phyloP scores from a whole-genome alignment of 2,888 invertebrate genomes.

The Lacanobia oleracea region DNA sequence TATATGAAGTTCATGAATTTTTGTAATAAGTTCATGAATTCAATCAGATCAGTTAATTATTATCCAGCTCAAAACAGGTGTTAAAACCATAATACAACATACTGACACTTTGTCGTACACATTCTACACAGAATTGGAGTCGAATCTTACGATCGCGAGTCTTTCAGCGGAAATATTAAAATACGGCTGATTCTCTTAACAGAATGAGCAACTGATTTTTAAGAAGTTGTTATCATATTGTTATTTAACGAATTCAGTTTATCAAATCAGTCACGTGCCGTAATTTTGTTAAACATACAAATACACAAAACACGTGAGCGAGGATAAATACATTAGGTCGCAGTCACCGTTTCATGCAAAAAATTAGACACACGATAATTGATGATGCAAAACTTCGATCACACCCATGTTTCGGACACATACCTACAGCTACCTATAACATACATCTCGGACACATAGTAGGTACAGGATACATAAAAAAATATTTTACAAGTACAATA shows the following conservation, averaged over 20 bases:
- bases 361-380: slow-evolving; percentile 75
- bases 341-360: slow-evolving; percentile 40
- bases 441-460: background rate
- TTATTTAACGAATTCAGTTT: slow-evolving; percentile 11
- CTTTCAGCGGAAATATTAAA: background rate
- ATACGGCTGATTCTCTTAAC: background rate
- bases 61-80: background rate
- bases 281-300: slow-evolving; percentile 4
- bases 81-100: background rate
- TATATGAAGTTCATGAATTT: too few relatives aligned
- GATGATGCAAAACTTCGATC: slow-evolving; percentile 73
- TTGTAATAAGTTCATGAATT: too few relatives aligned
- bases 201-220: slow-evolving; percentile 23
- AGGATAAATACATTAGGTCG: slow-evolving; percentile 23
- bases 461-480: background rate
- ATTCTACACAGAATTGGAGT: background rate
- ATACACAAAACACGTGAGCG: slow-evolving; percentile 33
- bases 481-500: background rate
- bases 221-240: background rate
- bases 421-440: background rate
- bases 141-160: background rate
- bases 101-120: background rate
- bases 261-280: slow-evolving; percentile 9
- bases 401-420: slow-evolving; percentile 33
- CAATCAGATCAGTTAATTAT: too few relatives aligned